phyloP scores from a whole-genome alignment of 2,888 invertebrate species.

The Scaeva pyrastri region DNA sequence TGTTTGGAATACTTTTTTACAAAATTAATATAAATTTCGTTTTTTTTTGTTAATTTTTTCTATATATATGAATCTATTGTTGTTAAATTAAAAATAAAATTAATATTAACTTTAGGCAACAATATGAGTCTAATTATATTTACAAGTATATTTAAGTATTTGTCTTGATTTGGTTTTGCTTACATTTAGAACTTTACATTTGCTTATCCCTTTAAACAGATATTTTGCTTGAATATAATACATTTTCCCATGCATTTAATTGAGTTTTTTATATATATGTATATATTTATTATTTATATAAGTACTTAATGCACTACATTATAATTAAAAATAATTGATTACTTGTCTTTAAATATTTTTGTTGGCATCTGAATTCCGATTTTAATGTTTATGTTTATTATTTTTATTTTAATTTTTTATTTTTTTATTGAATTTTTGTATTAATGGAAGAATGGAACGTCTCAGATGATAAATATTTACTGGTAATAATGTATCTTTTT shows the following conservation, averaged over 20 bases:
- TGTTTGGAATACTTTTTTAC: constrained; percentile 48
- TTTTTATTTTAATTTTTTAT: constrained; percentile 6
- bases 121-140: constrained; percentile 66
- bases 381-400: constrained; percentile 17
- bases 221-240: constrained; percentile 23
- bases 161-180: constrained; percentile 50
- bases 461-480: constrained; percentile 68
- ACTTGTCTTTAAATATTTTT: constrained; percentile 37
- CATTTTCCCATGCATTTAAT: constrained; percentile 27
- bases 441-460: constrained; percentile 65
- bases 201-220: constrained; percentile 24
- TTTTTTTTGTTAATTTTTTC: background rate
- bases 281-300: no score
- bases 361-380: constrained; percentile 70
- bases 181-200: constrained; percentile 64
- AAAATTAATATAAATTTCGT: constrained; percentile 51
- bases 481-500: constrained; percentile 33
- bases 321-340: constrained; percentile 64
- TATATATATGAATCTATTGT: constrained; percentile 17
- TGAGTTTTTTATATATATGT: background rate
- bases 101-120: constrained; percentile 67
- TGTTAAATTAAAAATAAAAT: constrained; percentile 33
- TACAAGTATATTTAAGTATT: constrained; percentile 68
- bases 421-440: background rate
- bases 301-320: constrained; percentile 42